Percentiles rank a stretch among this genome's conserved stretches.
These are phyloP conservation scores for Perccottus glenii DNA, from an alignment of 2,113 vertebrate genomes.

Conservation along the genomic window DNA sequence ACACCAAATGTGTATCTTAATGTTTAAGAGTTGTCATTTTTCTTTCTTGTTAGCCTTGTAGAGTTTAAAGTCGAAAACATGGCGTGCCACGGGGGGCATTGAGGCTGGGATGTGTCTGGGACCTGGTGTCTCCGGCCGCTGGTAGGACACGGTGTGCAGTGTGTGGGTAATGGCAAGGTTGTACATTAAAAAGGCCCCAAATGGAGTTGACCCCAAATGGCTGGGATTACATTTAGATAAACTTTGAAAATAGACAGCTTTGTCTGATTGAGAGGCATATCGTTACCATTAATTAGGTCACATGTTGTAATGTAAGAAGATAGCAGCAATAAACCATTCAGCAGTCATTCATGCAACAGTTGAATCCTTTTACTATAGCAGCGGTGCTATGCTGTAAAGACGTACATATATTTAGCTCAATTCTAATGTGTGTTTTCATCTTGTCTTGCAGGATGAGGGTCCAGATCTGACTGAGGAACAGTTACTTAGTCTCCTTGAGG, in stretches of 20 bases:
- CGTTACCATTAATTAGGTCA: background rate
- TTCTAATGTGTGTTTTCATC: background rate
- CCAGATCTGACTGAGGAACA: conserved; percentile 62
- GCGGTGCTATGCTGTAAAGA: too few species aligned
- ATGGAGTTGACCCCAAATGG: conserved; percentile 21
- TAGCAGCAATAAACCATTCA: too few species aligned
- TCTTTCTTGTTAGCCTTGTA: background rate
- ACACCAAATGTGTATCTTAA: background rate
- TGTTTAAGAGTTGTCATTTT: background rate
- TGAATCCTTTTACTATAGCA: too few species aligned
- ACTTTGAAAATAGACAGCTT: conserved; percentile 47
- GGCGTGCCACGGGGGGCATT: conserved; percentile 21
- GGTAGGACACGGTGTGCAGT: conserved; percentile 30
- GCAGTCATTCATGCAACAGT: too few species aligned
- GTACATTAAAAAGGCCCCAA: conserved; percentile 40
- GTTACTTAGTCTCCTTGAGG: conserved; percentile 70
- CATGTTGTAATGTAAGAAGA: too few species aligned
- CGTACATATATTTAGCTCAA: too few species aligned
- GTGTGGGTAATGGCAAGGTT: conserved; percentile 35
- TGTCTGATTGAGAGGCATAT: conserved; percentile 30
- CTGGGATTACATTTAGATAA: conserved; percentile 24
- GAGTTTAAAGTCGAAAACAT: conserved; percentile 27
- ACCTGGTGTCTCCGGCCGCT: conserved; percentile 31
- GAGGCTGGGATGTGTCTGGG: conserved; percentile 35
- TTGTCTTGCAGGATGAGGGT: conserved; percentile 54